These are phyloP conservation scores for Cololabis saira DNA, from an alignment of 2,113 vertebrate genomes.

Conservation along the genomic window DNA sequence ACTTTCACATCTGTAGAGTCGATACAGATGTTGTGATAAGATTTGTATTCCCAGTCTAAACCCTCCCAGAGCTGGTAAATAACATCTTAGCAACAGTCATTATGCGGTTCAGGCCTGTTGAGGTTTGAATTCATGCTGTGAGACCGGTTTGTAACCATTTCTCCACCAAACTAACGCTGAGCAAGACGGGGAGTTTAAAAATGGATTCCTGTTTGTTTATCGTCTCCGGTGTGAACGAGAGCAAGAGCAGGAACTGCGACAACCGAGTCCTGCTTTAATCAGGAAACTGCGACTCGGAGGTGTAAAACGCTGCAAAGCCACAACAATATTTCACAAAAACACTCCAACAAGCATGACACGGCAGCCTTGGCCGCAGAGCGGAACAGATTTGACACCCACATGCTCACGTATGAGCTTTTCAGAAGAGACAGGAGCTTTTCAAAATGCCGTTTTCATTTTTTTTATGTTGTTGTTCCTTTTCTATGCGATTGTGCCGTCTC, in stretches of 20 bases:
- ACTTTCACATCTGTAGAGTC: not conserved
- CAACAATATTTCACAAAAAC: no score
- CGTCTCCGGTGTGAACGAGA: not conserved
- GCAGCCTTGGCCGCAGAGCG: no score
- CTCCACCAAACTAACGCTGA: not conserved
- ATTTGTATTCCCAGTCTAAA: not conserved
- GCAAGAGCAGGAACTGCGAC: not conserved
- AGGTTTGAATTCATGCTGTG: not conserved
- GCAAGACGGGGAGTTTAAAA: not conserved
- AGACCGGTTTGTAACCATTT: not conserved
- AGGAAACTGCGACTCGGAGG: no score
- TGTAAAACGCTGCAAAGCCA: no score
- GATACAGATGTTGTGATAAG: not conserved
- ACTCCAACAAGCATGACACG: no score
- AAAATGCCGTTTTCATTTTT: no score
- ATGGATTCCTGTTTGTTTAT: not conserved
- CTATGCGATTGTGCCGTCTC: no score
- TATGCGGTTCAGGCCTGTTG: slow-evolving; percentile 9
- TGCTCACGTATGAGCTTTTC: no score
- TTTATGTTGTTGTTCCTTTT: no score
- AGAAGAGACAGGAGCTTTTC: no score
- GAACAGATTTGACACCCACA: no score
- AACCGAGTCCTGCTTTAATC: not conserved
- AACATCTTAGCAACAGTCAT: not conserved
- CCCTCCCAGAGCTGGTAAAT: not conserved